Conservation (phyloP, 2,113 vertebrate species). For the Syngnathus typhle region DNA sequence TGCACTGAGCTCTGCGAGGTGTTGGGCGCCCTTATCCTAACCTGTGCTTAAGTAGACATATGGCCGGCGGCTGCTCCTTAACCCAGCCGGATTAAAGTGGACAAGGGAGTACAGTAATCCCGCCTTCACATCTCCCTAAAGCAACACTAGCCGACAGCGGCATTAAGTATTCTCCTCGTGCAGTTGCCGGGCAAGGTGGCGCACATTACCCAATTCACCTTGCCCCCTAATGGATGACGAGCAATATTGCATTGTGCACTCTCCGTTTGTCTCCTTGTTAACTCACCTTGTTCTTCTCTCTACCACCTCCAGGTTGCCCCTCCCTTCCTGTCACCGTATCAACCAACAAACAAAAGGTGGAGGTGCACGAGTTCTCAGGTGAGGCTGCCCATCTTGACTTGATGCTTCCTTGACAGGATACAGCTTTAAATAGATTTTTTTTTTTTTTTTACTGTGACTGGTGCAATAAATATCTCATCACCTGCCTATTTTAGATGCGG, state of each 20-base stretch:
- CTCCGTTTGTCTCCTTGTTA: background rate
- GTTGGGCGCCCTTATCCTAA: constrained; percentile 25
- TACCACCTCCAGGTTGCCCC: constrained; percentile 45
- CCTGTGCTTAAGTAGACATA: constrained; percentile 44
- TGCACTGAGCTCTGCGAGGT: background rate
- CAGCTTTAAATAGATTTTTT: constrained; percentile 42
- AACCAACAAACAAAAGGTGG: constrained; percentile 50
- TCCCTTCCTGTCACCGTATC: constrained; percentile 57
- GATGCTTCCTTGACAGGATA: constrained; percentile 22
- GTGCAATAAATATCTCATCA: constrained; percentile 35
- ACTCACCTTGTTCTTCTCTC: background rate
- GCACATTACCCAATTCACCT: constrained; percentile 44
- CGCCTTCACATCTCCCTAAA: constrained; percentile 24
- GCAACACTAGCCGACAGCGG: background rate
- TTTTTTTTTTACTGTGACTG: background rate
- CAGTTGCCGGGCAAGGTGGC: constrained; percentile 22
- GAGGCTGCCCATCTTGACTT: constrained; percentile 13
- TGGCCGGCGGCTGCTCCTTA: constrained; percentile 38
- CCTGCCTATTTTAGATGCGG: constrained; percentile 66
- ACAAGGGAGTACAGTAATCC: constrained; percentile 44
- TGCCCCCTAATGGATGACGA: constrained; percentile 47
- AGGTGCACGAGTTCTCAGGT: constrained; percentile 66
- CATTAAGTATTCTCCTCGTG: constrained; percentile 52
- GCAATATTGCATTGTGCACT: constrained; percentile 30
- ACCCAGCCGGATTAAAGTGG: constrained; percentile 44